phyloP scores from a whole-genome alignment of 1,140 invertebrate species.

The Atopsyche davidsoni region DNA sequence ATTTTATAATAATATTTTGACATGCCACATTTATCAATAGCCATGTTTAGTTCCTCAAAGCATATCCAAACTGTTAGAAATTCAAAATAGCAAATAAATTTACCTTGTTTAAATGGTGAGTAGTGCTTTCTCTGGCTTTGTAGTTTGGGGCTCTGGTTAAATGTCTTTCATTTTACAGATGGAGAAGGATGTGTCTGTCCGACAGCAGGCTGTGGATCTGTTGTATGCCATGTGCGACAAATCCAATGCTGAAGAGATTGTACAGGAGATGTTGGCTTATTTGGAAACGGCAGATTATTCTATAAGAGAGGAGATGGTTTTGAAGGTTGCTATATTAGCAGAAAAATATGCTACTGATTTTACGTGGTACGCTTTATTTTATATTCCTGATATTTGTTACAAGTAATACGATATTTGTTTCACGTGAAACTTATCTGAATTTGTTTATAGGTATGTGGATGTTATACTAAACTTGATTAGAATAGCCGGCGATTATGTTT shows the following conservation, averaged over 20 bases:
- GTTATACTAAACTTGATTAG: constrained; percentile 98
- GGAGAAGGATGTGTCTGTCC: constrained; percentile 97
- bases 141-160: too few relatives aligned
- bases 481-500: constrained; percentile 99
- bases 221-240: constrained; percentile 99
- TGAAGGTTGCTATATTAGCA: constrained; percentile 98
- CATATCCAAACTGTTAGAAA: too few relatives aligned
- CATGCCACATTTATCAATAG: too few relatives aligned
- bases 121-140: too few relatives aligned
- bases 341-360: constrained; percentile 99
- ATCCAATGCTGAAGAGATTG: constrained; percentile 98
- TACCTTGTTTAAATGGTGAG: too few relatives aligned
- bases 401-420: constrained; percentile 3
- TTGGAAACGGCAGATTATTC: constrained; percentile 99
- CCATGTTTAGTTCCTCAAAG: too few relatives aligned
- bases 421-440: constrained; percentile 6
- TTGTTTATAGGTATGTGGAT: constrained; percentile 68
- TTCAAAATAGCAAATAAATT: too few relatives aligned
- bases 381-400: background rate
- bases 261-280: constrained; percentile 99
- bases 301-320: constrained; percentile 99
- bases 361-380: constrained; percentile 72
- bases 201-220: constrained; percentile 98
- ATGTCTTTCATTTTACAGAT: constrained; percentile 57
- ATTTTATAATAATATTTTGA: constrained; percentile 8